These are phyloP conservation scores for Malaclemys terrapin DNA, from an alignment of 2,113 vertebrate genomes.

Conservation along the genomic window DNA sequence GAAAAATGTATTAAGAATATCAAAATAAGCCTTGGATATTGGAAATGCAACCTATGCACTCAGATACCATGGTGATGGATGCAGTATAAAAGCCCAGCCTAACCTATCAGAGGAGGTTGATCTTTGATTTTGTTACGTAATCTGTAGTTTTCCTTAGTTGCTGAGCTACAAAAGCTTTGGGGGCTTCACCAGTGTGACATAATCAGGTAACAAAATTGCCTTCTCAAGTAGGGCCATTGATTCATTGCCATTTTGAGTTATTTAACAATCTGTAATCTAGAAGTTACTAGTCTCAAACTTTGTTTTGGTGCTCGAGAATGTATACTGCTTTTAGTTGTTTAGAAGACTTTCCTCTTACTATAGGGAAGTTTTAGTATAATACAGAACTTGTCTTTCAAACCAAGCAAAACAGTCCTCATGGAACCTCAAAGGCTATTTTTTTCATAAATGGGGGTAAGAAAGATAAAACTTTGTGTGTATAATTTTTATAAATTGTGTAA, in stretches of 20 bases:
- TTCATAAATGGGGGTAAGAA: not conserved
- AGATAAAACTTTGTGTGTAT: not conserved
- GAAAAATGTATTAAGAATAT: not conserved
- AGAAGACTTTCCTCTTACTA: not conserved
- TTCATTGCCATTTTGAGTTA: not conserved
- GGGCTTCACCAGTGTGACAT: not conserved
- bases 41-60: not conserved
- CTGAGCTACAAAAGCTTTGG: not conserved
- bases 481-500: not conserved
- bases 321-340: not conserved
- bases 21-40: not conserved
- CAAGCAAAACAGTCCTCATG: not conserved
- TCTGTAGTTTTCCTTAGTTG: not conserved
- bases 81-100: not conserved
- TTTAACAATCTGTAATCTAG: not conserved
- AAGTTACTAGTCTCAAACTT: not conserved
- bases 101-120: not conserved
- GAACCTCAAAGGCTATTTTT: not conserved
- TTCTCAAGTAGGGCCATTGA: not conserved
- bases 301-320: not conserved
- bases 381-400: not conserved
- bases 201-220: not conserved
- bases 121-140: rapidly evolving
- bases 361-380: not conserved
- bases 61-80: rapidly evolving